These are phyloP conservation scores for Zophobas morio DNA, from an alignment of 1,140 invertebrate genomes.

Conservation along the genomic window DNA sequence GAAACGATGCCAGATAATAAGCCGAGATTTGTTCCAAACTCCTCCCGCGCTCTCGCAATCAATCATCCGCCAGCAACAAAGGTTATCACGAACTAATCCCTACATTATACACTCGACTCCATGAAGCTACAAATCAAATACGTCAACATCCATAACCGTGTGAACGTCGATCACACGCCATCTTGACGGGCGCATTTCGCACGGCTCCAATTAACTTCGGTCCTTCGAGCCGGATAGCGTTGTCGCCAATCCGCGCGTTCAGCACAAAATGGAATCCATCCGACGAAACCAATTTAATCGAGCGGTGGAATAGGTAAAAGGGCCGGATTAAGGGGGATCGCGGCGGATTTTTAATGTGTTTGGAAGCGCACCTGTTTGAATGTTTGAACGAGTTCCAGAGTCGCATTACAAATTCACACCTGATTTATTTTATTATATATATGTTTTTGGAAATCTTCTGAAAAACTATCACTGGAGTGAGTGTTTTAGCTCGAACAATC, in stretches of 20 bases:
- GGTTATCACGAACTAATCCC: conserved; percentile 17
- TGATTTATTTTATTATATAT: too few relatives aligned
- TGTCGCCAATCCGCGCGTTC: neutral
- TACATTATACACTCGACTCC: conserved; percentile 29
- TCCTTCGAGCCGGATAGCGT: too few relatives aligned
- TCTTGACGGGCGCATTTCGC: conserved; percentile 3
- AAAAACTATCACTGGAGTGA: too few relatives aligned
- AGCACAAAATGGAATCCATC: conserved; percentile 15
- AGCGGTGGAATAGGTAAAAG: conserved; percentile 22
- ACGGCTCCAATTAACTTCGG: neutral
- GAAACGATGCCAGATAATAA: neutral
- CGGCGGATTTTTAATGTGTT: conserved; percentile 24
- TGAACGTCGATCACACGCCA: conserved; percentile 21
- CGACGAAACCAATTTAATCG: conserved; percentile 24
- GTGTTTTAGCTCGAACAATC: too few relatives aligned
- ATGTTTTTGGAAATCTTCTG: too few relatives aligned
- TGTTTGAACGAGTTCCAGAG: neutral
- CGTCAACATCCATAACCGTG: conserved; percentile 15
- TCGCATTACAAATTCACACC: too few relatives aligned
- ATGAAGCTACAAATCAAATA: conserved; percentile 26
- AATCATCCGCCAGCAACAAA: conserved; percentile 19
- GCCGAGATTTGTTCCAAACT: conserved; percentile 15
- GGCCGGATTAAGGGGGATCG: conserved; percentile 2
- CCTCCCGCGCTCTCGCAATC: neutral
- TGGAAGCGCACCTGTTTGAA: conserved; percentile 27